A percentile compares a stretch with the other conserved stretches of the same genome.
Conservation (phyloP, 2,888 invertebrate species). For the Ypsolopha scabrella region DNA sequence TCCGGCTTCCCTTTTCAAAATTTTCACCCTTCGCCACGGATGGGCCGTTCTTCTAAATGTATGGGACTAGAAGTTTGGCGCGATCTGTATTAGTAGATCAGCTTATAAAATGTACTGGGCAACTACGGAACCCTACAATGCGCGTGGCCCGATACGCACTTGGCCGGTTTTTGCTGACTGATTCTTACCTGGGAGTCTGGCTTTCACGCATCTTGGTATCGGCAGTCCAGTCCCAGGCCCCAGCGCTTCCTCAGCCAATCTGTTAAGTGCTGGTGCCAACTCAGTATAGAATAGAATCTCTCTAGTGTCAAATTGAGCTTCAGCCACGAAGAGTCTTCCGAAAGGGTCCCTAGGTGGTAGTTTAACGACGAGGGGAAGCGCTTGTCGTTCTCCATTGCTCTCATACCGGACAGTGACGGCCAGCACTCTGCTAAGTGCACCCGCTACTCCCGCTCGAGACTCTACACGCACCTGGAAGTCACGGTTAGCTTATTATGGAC, state of each 20-base stretch:
- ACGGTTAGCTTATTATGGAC: too few species aligned
- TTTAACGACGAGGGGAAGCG: slow-evolving; percentile 75
- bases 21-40: too few species aligned
- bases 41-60: too few species aligned
- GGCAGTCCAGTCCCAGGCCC: slow-evolving; percentile 53
- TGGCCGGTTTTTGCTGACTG: too few species aligned
- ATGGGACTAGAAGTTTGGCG: too few species aligned
- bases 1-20: too few species aligned
- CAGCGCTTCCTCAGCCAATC: slow-evolving; percentile 71
- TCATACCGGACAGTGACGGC: slow-evolving; percentile 80
- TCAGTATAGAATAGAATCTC: slow-evolving; percentile 87
- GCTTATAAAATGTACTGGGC: too few species aligned
- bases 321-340: slow-evolving; percentile 83
- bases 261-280: slow-evolving; percentile 79
- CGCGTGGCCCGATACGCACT: too few species aligned
- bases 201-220: slow-evolving; percentile 75
- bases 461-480: slow-evolving; percentile 42
- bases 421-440: slow-evolving; percentile 81
- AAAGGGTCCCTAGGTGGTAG: slow-evolving; percentile 84
- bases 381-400: slow-evolving; percentile 35
- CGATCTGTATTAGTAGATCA: too few species aligned
- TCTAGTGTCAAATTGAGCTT: slow-evolving; percentile 84
- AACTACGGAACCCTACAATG: too few species aligned
- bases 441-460: slow-evolving; percentile 74
- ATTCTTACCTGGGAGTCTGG: slow-evolving; percentile 69